phyloP scores from a whole-genome alignment of 2,888 invertebrate genomes.

The Calliopum simillimum region DNA sequence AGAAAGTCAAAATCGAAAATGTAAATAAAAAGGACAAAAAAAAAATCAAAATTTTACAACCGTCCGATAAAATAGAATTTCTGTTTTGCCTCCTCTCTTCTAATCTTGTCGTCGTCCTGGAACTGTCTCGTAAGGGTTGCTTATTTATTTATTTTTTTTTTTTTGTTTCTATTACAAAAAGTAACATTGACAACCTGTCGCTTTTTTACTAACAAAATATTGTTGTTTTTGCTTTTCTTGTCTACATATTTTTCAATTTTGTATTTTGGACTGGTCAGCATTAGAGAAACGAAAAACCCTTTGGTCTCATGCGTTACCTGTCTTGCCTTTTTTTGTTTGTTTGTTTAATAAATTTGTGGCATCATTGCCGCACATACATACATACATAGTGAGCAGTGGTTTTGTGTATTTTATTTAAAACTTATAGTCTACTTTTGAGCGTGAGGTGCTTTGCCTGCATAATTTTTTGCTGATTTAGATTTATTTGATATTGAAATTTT shows the following conservation, averaged over 20 bases:
- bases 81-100: neutral
- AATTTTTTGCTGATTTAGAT: too few relatives aligned
- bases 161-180: neutral
- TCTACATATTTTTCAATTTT: too few relatives aligned
- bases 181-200: constrained; percentile 9
- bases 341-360: constrained; percentile 1
- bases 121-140: neutral
- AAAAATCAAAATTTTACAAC: neutral
- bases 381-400: too few relatives aligned
- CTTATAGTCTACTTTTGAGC: too few relatives aligned
- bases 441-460: too few relatives aligned
- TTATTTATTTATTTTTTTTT: constrained; percentile 12
- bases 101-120: neutral
- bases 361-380: too few relatives aligned
- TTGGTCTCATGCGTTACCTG: neutral
- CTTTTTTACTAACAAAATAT: neutral
- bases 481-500: too few relatives aligned
- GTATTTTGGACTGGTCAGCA: too few relatives aligned
- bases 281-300: too few relatives aligned
- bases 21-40: constrained; percentile 23
- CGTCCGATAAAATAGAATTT: too few relatives aligned
- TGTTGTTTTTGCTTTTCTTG: neutral
- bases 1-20: constrained; percentile 22
- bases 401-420: too few relatives aligned
- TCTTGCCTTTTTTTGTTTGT: neutral